Conservation (phyloP, 2,113 vertebrate genomes). For the Amblyornis subalaris region DNA sequence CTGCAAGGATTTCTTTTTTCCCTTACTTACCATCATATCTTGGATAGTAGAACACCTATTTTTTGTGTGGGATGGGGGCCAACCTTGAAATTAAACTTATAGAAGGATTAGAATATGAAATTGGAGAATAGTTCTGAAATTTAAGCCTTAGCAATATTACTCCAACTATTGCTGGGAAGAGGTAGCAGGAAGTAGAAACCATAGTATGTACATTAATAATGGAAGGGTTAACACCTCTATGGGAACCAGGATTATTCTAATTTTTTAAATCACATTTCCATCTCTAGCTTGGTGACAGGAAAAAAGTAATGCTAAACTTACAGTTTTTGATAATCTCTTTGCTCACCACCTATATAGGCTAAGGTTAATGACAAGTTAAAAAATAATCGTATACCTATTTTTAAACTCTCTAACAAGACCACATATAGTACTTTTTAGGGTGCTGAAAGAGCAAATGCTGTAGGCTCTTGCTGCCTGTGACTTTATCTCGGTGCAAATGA, state of each 20-base stretch:
- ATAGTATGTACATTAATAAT: neutral
- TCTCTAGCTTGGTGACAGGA: neutral
- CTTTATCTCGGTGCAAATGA: neutral
- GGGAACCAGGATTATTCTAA: neutral
- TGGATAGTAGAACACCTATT: neutral
- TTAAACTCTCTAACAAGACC: neutral
- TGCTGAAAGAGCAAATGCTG: neutral
- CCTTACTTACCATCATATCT: neutral
- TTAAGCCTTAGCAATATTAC: neutral
- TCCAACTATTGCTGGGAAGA: neutral
- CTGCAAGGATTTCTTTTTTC: neutral
- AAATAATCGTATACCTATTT: neutral
- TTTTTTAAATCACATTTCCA: neutral
- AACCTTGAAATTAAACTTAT: neutral
- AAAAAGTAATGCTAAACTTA: neutral
- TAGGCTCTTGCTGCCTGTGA: neutral
- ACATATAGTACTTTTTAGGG: neutral
- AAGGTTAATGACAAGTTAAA: neutral
- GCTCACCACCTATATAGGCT: neutral
- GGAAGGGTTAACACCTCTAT: neutral
- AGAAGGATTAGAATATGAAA: neutral
- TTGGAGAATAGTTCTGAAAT: neutral
- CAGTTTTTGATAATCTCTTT: neutral
- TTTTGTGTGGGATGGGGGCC: neutral
- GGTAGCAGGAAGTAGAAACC: neutral